Evolutionary conservation across 2,113 vertebrate species (phyloP), one percentile per base, ranked within the genome.

Genomic region (Daubentonia madagascariensis): DNA sequence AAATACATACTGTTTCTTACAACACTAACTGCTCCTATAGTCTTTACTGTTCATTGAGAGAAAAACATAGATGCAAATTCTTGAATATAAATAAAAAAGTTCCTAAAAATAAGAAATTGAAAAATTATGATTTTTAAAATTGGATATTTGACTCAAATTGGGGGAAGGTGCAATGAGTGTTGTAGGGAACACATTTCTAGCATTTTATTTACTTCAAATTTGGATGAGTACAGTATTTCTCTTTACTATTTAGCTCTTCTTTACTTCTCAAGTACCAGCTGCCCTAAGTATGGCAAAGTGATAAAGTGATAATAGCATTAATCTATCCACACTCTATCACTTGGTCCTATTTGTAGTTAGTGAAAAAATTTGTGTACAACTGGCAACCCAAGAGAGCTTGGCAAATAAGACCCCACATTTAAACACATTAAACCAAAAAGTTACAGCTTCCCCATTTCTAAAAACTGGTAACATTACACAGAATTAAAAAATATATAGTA

Each of bases 381-480:
- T 23, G 14, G 30, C 16, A 78, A 92, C 14, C 20, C 28, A 52
- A 50, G 35, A 50, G 35, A 73, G 30, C 14, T 18, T 86, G 52
- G 35, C 28, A 6, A 80, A n/a, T 30, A 94, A 78, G 22, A 85
- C 4, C 40, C 7, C 61, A 83, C 28, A 10, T 37, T 97, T 37
- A 96, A 93, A 80, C 40, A 95, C 7, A 93, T 14, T 20, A 59
- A 95, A n/a, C 11, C 70, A 92, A 57, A 45, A 90, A 75, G 57
- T 14, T 43, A 59, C 3, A 54, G 50, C 30, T n/a, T n/a, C 11
- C 20, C n/a, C 23, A 79, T n/a, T 7, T 13, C 72, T 18, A 88
- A 89, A 91, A 88, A n/a, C 11, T 48, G 25, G 1, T 35, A 84
- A 72, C 13, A 85, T 80, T 70, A 63, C 22, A 75, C 4, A 89